phyloP scores from a whole-genome alignment of 2,113 vertebrate species.

The Cyrtonyx montezumae region DNA sequence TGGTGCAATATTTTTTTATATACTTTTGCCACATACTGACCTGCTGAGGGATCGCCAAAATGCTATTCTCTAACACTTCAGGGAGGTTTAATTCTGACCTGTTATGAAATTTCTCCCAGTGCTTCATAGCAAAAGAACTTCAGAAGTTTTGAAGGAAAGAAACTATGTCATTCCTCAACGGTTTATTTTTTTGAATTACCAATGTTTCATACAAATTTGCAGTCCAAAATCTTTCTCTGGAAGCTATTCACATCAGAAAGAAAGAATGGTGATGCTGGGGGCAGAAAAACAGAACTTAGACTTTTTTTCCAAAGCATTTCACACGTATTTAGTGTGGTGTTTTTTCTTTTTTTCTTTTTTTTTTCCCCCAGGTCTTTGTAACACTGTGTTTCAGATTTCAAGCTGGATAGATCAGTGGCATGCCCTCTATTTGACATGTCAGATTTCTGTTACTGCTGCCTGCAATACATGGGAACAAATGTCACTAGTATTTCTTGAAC shows the following conservation, averaged over 20 bases:
- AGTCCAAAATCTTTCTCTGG: slow-evolving; percentile 53
- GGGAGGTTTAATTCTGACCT: neutral
- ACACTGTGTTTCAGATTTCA: slow-evolving; percentile 52
- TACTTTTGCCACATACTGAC: neutral
- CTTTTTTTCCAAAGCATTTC: slow-evolving; percentile 33
- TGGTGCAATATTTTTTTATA: neutral
- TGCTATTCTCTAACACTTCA: neutral
- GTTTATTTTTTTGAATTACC: slow-evolving; percentile 38
- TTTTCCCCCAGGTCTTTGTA: slow-evolving; percentile 32
- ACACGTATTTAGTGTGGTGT: slow-evolving; percentile 4
- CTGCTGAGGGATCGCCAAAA: neutral
- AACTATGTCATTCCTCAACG: slow-evolving; percentile 12
- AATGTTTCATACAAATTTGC: slow-evolving; percentile 52
- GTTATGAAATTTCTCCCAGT: neutral
- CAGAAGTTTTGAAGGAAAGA: slow-evolving; percentile 21
- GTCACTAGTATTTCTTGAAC: slow-evolving; percentile 73
- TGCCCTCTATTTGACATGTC: slow-evolving; percentile 56
- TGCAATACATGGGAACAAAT: slow-evolving; percentile 68
- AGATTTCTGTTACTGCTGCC: slow-evolving; percentile 51
- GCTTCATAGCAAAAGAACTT: neutral
- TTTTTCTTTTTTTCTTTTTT: neutral
- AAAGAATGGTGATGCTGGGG: slow-evolving; percentile 34
- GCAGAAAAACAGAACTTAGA: slow-evolving; percentile 52
- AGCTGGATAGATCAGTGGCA: slow-evolving; percentile 58
- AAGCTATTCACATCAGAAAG: slow-evolving; percentile 68